A percentile compares a stretch with the other conserved stretches of the same genome.
phyloP scores from a whole-genome alignment of 2,888 invertebrate species.

The Diploptera punctata region DNA sequence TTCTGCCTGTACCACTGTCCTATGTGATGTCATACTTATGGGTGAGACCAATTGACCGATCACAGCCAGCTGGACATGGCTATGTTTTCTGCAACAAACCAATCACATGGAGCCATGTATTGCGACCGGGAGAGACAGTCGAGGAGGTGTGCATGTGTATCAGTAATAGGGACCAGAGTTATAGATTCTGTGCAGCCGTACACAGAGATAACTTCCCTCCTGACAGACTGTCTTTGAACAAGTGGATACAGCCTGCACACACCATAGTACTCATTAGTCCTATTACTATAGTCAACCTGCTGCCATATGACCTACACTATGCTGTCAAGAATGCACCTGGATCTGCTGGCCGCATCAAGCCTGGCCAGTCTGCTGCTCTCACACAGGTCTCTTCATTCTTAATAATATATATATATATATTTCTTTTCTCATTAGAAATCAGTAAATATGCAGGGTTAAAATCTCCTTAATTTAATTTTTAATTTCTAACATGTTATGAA shows the following conservation, averaged over 20 bases:
- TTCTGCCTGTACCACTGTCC: conserved; percentile 77
- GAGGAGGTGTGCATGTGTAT: conserved; percentile 57
- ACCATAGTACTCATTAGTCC: conserved; percentile 85
- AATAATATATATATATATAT: too few species aligned
- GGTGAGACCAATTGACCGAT: conserved; percentile 69
- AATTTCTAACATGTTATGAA: too few species aligned
- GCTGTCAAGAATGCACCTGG: conserved; percentile 50
- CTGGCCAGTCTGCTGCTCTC: conserved; percentile 42
- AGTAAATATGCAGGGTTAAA: too few species aligned
- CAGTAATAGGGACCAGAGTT: conserved; percentile 55
- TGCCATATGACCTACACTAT: conserved; percentile 81
- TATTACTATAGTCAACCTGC: conserved; percentile 82
- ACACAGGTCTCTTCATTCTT: conserved; percentile 42
- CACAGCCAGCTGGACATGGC: conserved; percentile 46
- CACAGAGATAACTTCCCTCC: conserved; percentile 81
- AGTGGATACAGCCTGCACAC: conserved; percentile 77
- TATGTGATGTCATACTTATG: conserved; percentile 77
- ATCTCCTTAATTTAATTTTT: too few species aligned
- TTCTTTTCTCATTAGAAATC: too few species aligned
- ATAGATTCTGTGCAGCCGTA: conserved; percentile 78
- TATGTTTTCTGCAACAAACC: conserved; percentile 58
- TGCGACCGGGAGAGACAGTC: conserved; percentile 55
- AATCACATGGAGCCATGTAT: conserved; percentile 67
- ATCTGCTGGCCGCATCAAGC: conserved; percentile 51
- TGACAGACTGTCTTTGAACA: conserved; percentile 55